phyloP scores from a whole-genome alignment of 2,113 vertebrate genomes.

The Psilopsiagon aurifrons region DNA sequence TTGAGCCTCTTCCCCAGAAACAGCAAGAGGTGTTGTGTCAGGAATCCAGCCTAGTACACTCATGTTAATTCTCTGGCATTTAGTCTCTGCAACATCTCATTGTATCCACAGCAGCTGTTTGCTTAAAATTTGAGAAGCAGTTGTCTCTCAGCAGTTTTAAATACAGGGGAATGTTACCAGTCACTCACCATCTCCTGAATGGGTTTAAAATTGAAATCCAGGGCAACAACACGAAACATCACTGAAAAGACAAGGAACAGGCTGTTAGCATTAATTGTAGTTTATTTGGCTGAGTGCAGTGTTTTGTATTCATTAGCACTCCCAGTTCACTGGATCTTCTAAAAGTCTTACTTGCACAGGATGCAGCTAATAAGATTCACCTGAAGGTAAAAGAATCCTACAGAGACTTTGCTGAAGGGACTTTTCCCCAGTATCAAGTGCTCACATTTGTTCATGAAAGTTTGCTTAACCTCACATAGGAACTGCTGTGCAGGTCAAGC shows the following conservation, averaged over 20 bases:
- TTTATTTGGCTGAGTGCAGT: not conserved
- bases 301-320: not conserved
- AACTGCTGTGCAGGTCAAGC: not conserved
- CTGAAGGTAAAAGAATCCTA: not conserved
- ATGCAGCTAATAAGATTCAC: not conserved
- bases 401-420: not conserved
- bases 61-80: not conserved
- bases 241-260: slow-evolving; percentile 50
- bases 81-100: not conserved
- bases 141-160: not conserved
- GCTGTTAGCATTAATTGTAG: not conserved
- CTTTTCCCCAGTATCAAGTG: not conserved
- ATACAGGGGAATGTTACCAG: not conserved
- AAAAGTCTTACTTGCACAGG: not conserved
- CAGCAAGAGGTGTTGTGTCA: not conserved
- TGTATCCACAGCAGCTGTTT: not conserved
- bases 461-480: not conserved
- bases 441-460: not conserved
- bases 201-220: slow-evolving; percentile 59
- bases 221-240: slow-evolving; percentile 51
- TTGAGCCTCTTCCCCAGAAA: not conserved
- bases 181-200: slow-evolving; percentile 54
- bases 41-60: not conserved
- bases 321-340: not conserved
- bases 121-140: not conserved